phyloP scores from a whole-genome alignment of 2,888 invertebrate genomes.

The Colostygia pectinataria region DNA sequence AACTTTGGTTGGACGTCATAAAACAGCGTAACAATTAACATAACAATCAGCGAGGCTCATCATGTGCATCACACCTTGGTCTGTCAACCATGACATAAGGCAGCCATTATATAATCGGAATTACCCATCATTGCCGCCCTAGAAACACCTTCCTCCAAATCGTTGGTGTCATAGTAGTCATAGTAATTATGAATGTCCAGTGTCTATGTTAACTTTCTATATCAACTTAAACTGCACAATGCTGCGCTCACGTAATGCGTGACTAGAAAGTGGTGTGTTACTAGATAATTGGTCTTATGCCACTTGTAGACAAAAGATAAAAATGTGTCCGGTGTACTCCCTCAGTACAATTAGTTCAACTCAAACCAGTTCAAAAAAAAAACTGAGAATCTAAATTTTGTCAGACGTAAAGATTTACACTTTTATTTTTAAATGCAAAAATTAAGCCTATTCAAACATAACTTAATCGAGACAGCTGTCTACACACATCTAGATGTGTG shows the following conservation, averaged over 20 bases:
- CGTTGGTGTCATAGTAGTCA: conserved; percentile 53
- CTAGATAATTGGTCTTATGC: conserved; percentile 52
- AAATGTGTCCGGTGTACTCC: conserved; percentile 36
- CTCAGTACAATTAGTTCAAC: conserved; percentile 16
- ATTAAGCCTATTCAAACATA: too few relatives aligned
- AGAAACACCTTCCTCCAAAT: conserved; percentile 52
- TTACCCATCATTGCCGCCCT: conserved; percentile 44
- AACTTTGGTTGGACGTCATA: neutral
- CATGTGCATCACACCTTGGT: conserved; percentile 26
- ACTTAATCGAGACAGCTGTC: too few relatives aligned
- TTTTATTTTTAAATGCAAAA: too few relatives aligned
- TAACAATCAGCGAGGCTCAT: conserved; percentile 9
- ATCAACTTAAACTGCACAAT: conserved; percentile 58
- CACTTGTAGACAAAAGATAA: conserved; percentile 41
- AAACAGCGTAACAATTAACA: conserved; percentile 9
- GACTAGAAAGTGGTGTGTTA: conserved; percentile 65
- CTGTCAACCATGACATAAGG: conserved; percentile 55
- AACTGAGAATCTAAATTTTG: too few relatives aligned
- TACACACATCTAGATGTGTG: too few relatives aligned
- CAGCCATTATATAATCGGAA: conserved; percentile 60
- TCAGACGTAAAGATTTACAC: too few relatives aligned
- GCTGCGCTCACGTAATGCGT: conserved; percentile 61
- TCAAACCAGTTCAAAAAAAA: neutral
- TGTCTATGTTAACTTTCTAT: conserved; percentile 58
- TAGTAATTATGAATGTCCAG: conserved; percentile 52